A percentile compares a stretch with the other conserved stretches of the same genome.
Conservation (phyloP, 2,113 vertebrate genomes). For the Psilopsiagon aymara region DNA sequence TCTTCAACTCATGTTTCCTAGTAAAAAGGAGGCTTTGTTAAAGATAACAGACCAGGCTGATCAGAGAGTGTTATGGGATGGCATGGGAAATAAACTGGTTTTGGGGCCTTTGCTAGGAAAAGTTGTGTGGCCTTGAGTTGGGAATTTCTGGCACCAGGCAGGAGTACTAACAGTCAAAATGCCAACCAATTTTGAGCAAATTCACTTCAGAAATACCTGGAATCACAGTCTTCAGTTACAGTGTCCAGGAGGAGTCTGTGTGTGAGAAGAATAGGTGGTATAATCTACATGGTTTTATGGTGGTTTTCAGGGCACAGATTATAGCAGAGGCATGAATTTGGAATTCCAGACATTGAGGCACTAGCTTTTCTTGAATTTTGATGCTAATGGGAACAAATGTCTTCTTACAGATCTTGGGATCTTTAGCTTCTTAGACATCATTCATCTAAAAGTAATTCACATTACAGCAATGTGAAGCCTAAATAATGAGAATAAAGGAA, state of each 20-base stretch:
- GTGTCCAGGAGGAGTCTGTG: neutral
- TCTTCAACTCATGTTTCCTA: neutral
- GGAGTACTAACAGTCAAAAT: neutral
- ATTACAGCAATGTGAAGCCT: neutral
- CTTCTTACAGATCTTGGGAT: neutral
- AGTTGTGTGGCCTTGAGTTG: neutral
- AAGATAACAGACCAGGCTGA: neutral
- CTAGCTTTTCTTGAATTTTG: neutral
- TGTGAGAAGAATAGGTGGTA: neutral
- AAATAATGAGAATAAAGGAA: neutral
- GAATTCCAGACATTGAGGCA: rapidly evolving
- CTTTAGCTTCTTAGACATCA: neutral
- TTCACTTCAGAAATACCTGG: neutral
- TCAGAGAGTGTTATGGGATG: neutral
- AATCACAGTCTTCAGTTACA: rapidly evolving
- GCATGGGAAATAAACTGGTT: neutral
- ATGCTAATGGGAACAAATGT: neutral
- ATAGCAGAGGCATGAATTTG: neutral
- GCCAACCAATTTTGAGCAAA: neutral
- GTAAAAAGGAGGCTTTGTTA: neutral
- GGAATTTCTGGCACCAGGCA: neutral
- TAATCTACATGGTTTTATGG: neutral
- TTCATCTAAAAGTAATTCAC: neutral
- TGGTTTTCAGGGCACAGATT: neutral
- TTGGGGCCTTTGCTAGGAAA: neutral